phyloP scores from a whole-genome alignment of 2,797 vertebrate genomes.

The Streptopelia turtur region DNA sequence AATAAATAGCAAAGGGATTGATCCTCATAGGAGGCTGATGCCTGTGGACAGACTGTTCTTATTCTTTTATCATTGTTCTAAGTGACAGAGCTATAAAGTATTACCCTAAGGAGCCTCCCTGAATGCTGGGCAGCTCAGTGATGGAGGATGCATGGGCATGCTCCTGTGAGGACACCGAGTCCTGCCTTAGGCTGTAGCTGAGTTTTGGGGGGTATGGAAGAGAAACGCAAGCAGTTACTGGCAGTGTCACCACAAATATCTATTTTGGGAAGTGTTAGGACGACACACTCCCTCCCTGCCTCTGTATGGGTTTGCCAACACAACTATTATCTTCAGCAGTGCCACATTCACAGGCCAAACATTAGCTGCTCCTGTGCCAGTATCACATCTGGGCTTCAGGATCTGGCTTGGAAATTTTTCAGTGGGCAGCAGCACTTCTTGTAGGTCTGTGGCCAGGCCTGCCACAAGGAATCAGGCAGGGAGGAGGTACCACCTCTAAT shows the following conservation, averaged over 20 bases:
- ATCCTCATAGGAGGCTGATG: neutral
- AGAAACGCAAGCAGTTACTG: neutral
- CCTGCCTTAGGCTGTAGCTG: neutral
- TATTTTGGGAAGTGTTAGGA: neutral
- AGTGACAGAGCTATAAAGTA: neutral
- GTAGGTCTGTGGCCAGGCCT: neutral
- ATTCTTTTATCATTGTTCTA: neutral
- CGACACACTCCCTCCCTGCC: neutral
- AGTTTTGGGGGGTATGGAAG: neutral
- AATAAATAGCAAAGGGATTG: neutral
- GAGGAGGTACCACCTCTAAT: neutral
- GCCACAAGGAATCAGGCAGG: neutral
- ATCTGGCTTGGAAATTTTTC: neutral
- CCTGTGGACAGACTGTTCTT: neutral
- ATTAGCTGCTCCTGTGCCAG: neutral
- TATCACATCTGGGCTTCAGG: neutral
- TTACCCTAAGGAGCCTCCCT: neutral
- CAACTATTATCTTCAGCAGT: constrained; percentile 3
- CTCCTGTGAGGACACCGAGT: neutral
- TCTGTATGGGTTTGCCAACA: neutral
- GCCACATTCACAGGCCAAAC: neutral
- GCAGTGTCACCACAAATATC: constrained; percentile 37
- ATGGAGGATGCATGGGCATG: neutral
- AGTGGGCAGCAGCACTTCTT: neutral
- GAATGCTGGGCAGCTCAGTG: neutral